Conservation (phyloP, 2,888 invertebrate species). For the Hymenopus coronatus region DNA sequence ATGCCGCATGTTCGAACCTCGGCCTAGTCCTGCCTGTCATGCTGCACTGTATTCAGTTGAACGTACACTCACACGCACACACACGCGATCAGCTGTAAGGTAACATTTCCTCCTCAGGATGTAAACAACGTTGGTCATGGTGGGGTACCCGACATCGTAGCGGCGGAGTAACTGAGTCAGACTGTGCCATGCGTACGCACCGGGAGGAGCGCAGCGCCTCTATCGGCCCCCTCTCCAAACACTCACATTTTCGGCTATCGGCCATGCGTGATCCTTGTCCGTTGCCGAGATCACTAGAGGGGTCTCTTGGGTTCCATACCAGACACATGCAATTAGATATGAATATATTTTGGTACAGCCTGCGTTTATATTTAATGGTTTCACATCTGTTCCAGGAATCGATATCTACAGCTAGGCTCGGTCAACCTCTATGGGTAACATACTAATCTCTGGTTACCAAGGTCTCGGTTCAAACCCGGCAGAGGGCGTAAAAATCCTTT, state of each 20-base stretch:
- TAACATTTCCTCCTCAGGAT: background rate
- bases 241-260: background rate
- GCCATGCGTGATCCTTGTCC: background rate
- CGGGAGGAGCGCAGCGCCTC: background rate
- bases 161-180: background rate
- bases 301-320: too few species aligned
- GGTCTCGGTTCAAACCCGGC: too few species aligned
- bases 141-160: background rate
- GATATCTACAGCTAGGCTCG: too few species aligned
- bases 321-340: too few species aligned
- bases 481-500: too few species aligned
- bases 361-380: too few species aligned
- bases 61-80: background rate
- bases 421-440: too few species aligned
- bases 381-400: too few species aligned
- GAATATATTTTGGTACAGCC: too few species aligned
- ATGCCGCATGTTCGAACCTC: background rate
- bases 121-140: background rate
- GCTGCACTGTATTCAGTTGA: background rate
- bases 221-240: background rate
- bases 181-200: background rate
- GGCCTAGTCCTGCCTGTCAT: background rate
- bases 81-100: background rate
- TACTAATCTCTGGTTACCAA: too few species aligned
- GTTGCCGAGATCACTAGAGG: background rate